A percentile compares a stretch with the other conserved stretches of the same genome.
Evolutionary conservation across 2,888 invertebrate genomes (phyloP).

Genomic region (Lycocerus yunnanus): DNA sequence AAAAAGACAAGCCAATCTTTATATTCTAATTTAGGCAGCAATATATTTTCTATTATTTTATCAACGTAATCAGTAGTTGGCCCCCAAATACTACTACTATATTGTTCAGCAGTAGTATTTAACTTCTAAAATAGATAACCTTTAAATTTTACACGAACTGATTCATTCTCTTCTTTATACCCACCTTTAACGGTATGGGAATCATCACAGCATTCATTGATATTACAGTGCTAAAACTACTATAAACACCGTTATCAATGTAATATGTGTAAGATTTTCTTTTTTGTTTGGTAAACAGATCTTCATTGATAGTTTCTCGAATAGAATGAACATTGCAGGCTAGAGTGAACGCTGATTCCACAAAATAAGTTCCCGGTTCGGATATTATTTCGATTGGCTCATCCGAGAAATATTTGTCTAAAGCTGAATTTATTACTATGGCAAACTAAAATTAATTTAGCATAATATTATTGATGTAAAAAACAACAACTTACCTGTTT

Average conservation of each 20-base stretch:
- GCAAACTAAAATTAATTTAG: constrained; percentile 64
- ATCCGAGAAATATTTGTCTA: constrained; percentile 82
- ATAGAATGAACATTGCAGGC: constrained; percentile 86
- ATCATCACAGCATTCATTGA: not conserved
- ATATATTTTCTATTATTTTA: constrained; percentile 67
- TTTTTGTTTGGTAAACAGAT: constrained; percentile 33
- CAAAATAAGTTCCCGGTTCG: constrained; percentile 96
- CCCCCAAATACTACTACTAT: constrained; percentile 84
- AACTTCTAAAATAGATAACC: constrained; percentile 25
- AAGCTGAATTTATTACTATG: constrained; percentile 75
- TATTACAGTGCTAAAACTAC: constrained; percentile 85
- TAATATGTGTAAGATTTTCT: constrained; percentile 82
- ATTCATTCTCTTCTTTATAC: too few relatives aligned
- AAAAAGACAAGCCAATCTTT: constrained; percentile 91
- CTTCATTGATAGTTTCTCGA: constrained; percentile 50
- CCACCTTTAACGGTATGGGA: constrained; percentile 68
- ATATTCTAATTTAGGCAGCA: constrained; percentile 73
- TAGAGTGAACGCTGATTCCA: constrained; percentile 92
- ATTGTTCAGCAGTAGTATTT: constrained; percentile 52
- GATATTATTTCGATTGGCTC: constrained; percentile 86
- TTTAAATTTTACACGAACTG: not conserved
- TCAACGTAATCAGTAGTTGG: constrained; percentile 96
- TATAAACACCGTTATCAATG: constrained; percentile 98
- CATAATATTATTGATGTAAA: not conserved
- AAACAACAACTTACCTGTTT: not conserved